phyloP scores from a whole-genome alignment of 1,140 invertebrate genomes.

The Macrobrachium rosenbergii region DNA sequence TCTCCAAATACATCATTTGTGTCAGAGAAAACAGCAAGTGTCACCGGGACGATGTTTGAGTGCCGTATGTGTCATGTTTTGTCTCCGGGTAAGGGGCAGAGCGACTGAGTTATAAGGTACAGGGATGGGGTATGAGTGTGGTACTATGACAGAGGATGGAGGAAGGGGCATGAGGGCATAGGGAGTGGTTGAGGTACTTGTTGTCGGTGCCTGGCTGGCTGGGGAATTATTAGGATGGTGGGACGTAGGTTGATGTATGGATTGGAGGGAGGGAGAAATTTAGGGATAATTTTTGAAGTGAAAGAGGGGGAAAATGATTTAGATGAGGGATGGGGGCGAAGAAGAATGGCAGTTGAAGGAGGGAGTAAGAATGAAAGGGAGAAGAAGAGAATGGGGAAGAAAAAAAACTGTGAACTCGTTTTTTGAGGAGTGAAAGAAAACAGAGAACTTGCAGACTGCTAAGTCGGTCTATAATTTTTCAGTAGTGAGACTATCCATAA shows the following conservation, averaged over 20 bases:
- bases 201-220: neutral
- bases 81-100: constrained; percentile 5
- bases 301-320: too few species aligned
- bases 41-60: too few species aligned
- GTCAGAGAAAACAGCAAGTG: too few species aligned
- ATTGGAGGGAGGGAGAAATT: neutral
- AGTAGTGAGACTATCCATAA: too few species aligned
- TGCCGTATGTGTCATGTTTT: constrained; percentile 34
- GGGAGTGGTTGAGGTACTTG: neutral
- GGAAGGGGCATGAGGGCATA: neutral
- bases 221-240: neutral
- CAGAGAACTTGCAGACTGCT: too few species aligned
- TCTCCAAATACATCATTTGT: too few species aligned
- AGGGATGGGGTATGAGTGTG: neutral
- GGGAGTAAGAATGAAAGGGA: neutral
- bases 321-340: neutral
- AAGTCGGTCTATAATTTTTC: too few species aligned
- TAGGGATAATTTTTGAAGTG: neutral
- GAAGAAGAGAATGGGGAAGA: neutral
- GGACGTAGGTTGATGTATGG: neutral
- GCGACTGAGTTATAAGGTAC: neutral
- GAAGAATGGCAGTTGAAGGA: neutral
- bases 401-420: neutral
- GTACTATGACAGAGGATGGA: neutral
- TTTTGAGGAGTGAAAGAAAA: neutral